These are phyloP conservation scores for Tetranychus truncatus DNA, from an alignment of 2,888 invertebrate genomes.

Conservation along the genomic window DNA sequence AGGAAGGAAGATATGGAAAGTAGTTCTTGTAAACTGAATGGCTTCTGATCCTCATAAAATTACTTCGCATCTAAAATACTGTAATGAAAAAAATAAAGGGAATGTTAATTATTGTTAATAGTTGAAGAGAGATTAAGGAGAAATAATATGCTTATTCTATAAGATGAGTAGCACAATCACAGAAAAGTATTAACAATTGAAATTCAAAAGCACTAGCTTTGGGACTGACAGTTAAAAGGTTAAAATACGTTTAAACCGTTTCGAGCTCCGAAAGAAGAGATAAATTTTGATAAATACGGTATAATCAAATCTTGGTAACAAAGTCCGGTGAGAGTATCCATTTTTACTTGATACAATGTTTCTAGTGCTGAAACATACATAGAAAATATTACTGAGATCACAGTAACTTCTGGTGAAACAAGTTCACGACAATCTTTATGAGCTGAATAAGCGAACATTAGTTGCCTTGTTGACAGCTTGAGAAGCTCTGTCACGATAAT, in stretches of 20 bases:
- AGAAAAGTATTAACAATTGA: conserved; percentile 75
- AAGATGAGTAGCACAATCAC: conserved; percentile 86
- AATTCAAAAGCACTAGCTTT: conserved; percentile 65
- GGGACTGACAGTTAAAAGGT: conserved; percentile 58
- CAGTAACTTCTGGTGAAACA: conserved; percentile 52
- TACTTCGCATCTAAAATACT: conserved; percentile 96
- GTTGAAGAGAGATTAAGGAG: conserved; percentile 25
- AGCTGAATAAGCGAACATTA: not conserved
- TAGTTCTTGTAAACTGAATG: conserved; percentile 72
- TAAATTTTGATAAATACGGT: conserved; percentile 71
- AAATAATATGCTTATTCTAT: conserved; percentile 50
- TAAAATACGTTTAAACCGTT: conserved; percentile 74
- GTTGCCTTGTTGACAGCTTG: not conserved
- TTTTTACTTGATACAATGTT: conserved; percentile 69
- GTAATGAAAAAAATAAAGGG: conserved; percentile 29
- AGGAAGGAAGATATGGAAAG: conserved; percentile 73
- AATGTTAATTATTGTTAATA: not conserved
- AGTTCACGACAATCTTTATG: conserved; percentile 9
- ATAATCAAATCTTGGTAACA: conserved; percentile 82
- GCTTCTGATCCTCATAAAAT: conserved; percentile 90
- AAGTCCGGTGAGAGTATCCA: conserved; percentile 80
- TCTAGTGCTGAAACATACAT: conserved; percentile 76
- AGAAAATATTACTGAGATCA: conserved; percentile 66
- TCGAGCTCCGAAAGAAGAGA: conserved; percentile 66
- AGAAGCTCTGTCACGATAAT: conserved; percentile 41